These are phyloP conservation scores for Campylomormyrus numenius DNA, from an alignment of 2,113 vertebrate species.

Conservation along the genomic window DNA sequence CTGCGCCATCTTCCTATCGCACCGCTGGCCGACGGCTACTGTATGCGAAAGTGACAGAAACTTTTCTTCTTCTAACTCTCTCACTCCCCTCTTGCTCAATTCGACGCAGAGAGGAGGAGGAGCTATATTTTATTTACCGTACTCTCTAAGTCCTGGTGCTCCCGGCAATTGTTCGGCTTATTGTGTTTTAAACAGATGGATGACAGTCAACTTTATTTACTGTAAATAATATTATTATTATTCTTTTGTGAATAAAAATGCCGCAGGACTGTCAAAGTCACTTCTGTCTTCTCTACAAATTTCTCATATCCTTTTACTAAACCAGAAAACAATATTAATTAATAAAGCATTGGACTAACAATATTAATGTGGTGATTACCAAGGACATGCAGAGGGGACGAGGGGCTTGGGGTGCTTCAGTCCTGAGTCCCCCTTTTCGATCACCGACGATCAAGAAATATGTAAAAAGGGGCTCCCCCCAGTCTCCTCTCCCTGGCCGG, in stretches of 20 bases:
- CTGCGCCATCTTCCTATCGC: slow-evolving; percentile 53
- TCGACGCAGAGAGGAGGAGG: slow-evolving; percentile 8
- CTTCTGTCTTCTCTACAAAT: neutral
- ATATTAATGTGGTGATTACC: neutral
- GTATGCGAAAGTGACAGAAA: slow-evolving; percentile 38
- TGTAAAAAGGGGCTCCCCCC: neutral
- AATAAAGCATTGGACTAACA: neutral
- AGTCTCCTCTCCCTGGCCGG: neutral
- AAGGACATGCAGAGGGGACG: neutral
- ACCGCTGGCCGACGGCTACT: slow-evolving; percentile 12
- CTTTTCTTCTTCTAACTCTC: slow-evolving; percentile 28
- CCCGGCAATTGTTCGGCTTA: neutral
- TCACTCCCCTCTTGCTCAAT: slow-evolving; percentile 10
- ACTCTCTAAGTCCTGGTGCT: neutral
- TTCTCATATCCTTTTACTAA: neutral
- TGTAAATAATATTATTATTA: neutral
- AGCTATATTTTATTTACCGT: neutral
- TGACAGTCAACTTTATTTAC: neutral
- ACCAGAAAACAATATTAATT: neutral
- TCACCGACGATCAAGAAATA: neutral
- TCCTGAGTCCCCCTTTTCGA: neutral
- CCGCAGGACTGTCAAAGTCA: neutral
- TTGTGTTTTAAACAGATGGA: neutral
- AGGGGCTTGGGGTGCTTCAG: neutral
- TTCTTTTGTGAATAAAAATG: neutral